Evolutionary conservation across 2,888 invertebrate species (phyloP), one percentile per base, ranked within the genome.

Genomic region (Dryomyza anilis): DNA sequence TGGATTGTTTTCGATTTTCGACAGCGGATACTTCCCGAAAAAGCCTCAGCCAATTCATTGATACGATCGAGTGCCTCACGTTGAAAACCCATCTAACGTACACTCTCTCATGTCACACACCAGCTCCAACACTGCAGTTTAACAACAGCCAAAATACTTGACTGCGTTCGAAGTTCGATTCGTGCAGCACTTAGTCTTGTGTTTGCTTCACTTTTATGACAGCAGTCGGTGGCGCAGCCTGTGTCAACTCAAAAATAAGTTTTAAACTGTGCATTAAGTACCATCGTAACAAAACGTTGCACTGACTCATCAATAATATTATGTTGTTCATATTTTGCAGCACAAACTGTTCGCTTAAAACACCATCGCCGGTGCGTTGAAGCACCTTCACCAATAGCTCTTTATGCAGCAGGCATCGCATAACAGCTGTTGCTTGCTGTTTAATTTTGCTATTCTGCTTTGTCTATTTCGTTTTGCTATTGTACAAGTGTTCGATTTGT

Each of bases 231-330:
- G 39, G n/a, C 8, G 25, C 19, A 69, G 89, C 86, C 76, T 86
- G 88, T 2, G 71, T 68, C 12, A 82, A 67, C 14, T 77, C 70
- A 19, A 81, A 71, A 2, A 79, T 73, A 7, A 78, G 71, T 6
- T 68, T 68, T 5, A 90, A 87, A 2, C 92, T 93, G 78, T 98
- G 98, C 59, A 98, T 85, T 82, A 97, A 89, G 66, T 95, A 85
- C 97, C 98, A 98, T 36, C 96, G 88, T 39, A 98, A 85, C 2
- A 93, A 89, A 7, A 97, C 94, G 84, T 98, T 98, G 66, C 94
- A 93, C 78, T 96, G 95, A 61, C 96, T 87, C 67, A 96, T 87
- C 14, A 95, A 85, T 80, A 92, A 92, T 58, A 96, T 87, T 52
- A 97, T 89, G 81, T 88, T 89, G 71, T 88, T 90, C 16, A 91